Conservation (phyloP, 2,888 invertebrate species). For the Euphydryas editha region DNA sequence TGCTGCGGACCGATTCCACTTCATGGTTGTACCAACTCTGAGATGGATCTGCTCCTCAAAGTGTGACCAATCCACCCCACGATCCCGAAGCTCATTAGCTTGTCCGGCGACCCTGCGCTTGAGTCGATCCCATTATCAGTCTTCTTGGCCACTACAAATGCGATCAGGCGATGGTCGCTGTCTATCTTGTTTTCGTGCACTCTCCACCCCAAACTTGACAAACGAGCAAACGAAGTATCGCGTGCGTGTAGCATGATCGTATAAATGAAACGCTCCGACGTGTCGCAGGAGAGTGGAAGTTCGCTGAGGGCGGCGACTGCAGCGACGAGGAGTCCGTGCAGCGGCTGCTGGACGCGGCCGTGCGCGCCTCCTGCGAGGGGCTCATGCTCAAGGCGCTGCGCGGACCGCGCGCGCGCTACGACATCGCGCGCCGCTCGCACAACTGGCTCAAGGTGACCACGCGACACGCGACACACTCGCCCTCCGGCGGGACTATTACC, state of each 20-base stretch:
- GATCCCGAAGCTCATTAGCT: no score
- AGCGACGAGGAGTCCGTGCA: slow-evolving; percentile 95
- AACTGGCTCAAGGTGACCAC: slow-evolving; percentile 84
- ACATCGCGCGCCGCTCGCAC: slow-evolving; percentile 96
- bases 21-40: no score
- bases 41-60: no score
- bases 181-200: no score
- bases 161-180: no score
- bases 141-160: no score
- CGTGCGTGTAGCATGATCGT: neutral
- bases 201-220: no score
- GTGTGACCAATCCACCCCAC: no score
- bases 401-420: slow-evolving; percentile 93
- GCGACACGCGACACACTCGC: neutral
- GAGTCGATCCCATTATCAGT: no score
- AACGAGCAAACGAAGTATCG: no score
- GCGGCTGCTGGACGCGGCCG: slow-evolving; percentile 96
- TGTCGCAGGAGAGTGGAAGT: slow-evolving; percentile 89
- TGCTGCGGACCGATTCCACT: no score
- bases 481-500: neutral
- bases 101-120: no score
- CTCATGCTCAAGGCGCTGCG: slow-evolving; percentile 98
- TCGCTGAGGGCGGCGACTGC: slow-evolving; percentile 93
- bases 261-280: neutral
- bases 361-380: slow-evolving; percentile 97